Percentiles rank a stretch among this genome's conserved stretches.
Conservation (phyloP, 2,113 vertebrate genomes). For the Phalacrocorax brasilianus region DNA sequence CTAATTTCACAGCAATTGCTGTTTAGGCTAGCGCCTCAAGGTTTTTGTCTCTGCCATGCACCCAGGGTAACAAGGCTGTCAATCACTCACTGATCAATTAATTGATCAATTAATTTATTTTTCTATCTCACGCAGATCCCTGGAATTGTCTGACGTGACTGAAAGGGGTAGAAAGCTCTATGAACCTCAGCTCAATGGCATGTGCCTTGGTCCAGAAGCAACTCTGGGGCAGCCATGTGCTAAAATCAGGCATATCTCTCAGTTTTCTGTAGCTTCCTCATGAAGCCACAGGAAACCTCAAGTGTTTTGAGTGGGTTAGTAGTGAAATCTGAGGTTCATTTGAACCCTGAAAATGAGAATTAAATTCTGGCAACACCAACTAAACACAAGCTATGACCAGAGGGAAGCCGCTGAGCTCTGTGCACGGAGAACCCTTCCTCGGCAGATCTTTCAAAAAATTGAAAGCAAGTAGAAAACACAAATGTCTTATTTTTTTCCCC, state of each 20-base stretch:
- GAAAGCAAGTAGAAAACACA: neutral
- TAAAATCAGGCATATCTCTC: neutral
- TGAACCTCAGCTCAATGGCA: neutral
- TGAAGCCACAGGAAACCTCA: neutral
- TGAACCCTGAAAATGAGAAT: neutral
- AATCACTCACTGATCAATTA: neutral
- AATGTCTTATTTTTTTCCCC: neutral
- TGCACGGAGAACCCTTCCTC: neutral
- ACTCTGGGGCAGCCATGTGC: neutral
- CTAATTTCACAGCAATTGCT: neutral
- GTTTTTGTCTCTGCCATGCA: neutral
- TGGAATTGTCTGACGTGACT: too few relatives aligned
- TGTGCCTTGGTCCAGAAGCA: neutral
- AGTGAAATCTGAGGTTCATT: neutral
- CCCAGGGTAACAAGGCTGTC: neutral
- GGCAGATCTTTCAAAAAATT: neutral
- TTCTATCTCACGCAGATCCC: neutral
- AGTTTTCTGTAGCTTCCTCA: neutral
- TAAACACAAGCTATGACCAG: neutral
- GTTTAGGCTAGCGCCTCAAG: neutral
- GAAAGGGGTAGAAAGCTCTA: neutral
- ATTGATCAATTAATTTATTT: neutral
- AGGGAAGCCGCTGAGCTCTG: neutral
- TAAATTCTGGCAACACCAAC: neutral
- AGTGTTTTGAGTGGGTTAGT: neutral